Conservation (phyloP, 2,888 invertebrate genomes). For the Tipula vernalis region DNA sequence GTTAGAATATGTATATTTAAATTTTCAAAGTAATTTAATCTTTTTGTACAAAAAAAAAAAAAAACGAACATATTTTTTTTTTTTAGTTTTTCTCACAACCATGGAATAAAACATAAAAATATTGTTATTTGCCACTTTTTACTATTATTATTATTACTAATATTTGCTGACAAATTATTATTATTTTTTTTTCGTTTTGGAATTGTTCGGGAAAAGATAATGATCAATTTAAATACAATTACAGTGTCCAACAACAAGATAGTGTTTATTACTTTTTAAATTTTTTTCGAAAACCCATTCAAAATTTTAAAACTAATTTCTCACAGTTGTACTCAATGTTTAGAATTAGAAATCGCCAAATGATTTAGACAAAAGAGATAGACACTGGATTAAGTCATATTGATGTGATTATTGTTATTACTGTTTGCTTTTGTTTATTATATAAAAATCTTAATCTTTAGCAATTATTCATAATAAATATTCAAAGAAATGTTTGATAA, state of each 20-base stretch:
- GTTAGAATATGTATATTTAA: background rate
- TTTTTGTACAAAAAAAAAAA: background rate
- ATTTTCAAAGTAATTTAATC: conserved; percentile 4
- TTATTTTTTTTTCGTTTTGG: background rate
- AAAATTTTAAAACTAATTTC: background rate
- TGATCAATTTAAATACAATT: background rate
- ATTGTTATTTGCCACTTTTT: background rate
- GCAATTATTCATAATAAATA: background rate
- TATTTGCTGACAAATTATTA: background rate
- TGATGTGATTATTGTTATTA: background rate
- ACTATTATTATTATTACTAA: background rate
- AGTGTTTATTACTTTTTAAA: background rate
- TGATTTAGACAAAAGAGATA: background rate
- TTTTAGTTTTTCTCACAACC: background rate
- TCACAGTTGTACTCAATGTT: background rate
- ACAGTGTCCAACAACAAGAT: background rate
- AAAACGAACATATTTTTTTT: background rate
- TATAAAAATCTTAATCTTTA: background rate
- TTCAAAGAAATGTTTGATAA: background rate
- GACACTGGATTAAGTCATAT: background rate
- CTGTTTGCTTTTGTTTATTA: background rate
- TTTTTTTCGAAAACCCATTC: background rate
- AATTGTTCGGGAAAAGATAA: background rate
- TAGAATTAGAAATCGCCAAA: background rate
- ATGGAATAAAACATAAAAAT: background rate